Base-by-base conservation (phyloP, 2,888 invertebrate species). In the Volucella bombylans region DNA sequence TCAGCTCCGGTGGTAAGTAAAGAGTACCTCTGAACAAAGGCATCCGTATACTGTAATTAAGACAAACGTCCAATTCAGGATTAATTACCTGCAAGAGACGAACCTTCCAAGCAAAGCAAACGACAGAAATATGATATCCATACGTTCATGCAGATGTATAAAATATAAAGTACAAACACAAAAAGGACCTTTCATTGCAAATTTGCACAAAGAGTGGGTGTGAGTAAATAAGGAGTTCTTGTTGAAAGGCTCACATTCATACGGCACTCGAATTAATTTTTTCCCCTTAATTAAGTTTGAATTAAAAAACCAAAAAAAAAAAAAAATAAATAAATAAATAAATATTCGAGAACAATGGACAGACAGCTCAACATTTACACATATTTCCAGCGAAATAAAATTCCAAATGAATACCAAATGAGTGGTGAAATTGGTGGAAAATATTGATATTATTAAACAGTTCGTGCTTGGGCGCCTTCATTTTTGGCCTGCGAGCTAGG, bases 361-460 rank as follows among this genome's bases (percentile, higher is more conserved):
- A 54, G 31, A 6, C 31, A 31, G 31, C 31, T 31, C 31, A 31
- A 71, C 31, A 12, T 18, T 50, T 38, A 43, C 50, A 59, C 64
- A 50, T 72, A 39, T 55, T 47, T 64, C 23, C 72, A 49, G 12
- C 39, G 18, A 65, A 77, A 83, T 43, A 55, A 65, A 71, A 67
- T 38, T 61, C 71, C 74, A 71, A 80, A 83, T 83, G 74, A 83
- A 83, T 80, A 64, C 65, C 55, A 83, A 80, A 83, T 83, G 79
- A 79, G 74, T 68, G 45, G 64, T 74, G 18, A 74, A 79, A 69
- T 79, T 79, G 83, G 59, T 83, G 79, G 52, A 79, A 74, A 83
- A 76, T 80, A 83, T 83, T 76, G 71, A 80, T 83, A 83, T 83
- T 79, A 73, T 82, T 82, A 47, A 79, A 79, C 79, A 79, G 43